Base-by-base conservation (phyloP, 2,888 invertebrate species). In the Carcina quercana region DNA sequence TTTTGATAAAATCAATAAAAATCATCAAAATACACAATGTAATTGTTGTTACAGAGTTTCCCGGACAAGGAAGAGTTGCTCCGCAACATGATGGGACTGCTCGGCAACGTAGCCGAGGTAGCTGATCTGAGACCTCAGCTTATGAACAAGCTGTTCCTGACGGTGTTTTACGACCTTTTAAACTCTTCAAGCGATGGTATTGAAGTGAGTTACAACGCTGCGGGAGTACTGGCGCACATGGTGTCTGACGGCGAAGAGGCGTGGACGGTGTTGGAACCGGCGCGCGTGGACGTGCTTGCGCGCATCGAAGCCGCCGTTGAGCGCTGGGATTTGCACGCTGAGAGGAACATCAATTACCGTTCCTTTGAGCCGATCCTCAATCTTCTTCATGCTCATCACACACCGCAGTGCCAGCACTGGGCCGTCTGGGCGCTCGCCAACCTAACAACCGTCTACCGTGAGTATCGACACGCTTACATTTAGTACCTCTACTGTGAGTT, bases 401-500 rank as follows among this genome's bases (percentile, higher is more conserved):
- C 96, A 1, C 93, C 95, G 1, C 91, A 94, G 65, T 96, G 96
- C 68, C 96, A 96, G 67, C 92, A 95, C 66, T 98, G 98, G 98
- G 97, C 97, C 2, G 92, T 94, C 5, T 98, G 98, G 98, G 98
- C 98, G 0, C 85, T 98, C 37, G 97, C 97, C 28, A 98, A 98
- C 80, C 88, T 98, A 39, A 98, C 98, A 28, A 91, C 88, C 37
- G 94, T 96, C 15, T 95, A 96, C 68, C 93, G 95, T 94, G 74
- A 91, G 93, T 91, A 47, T 24, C 12, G n/a, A n/a, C n/a, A n/a
- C n/a, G n/a, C n/a, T n/a, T n/a, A n/a, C n/a, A n/a, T n/a, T n/a
- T n/a, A n/a, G n/a, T n/a, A n/a, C n/a, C n/a, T n/a, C n/a, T n/a
- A n/a, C n/a, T n/a, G n/a, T n/a, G n/a, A n/a, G n/a, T n/a, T n/a